Base-by-base conservation (phyloP, 2,113 vertebrate genomes). In the Neogobius melanostomus region DNA sequence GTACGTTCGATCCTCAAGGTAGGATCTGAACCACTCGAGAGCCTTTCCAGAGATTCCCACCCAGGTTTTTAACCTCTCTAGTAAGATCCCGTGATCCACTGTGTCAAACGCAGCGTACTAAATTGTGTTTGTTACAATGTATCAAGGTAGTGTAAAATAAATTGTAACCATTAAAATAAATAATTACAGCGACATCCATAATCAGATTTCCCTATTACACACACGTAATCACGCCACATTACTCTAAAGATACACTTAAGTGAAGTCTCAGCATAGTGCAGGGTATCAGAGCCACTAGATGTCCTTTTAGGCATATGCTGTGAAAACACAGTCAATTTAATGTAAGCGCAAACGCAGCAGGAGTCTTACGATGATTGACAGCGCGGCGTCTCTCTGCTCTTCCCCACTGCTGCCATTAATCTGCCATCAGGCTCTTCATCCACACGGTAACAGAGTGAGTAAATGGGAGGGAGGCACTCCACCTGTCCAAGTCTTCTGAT, bases 371-470 rank as follows among this genome's bases (percentile, higher is more conserved):
- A 59, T 72, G 59, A 50, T 4, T 65, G 56, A 71, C 68, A 72
- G 52, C 64, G 68, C 15, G 10, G 8, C 70, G 36, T 28, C 42
- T 61, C 61, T 46, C 65, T 56, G 72, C 52, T 52, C 15, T 28
- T 66, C 63, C 16, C 43, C 46, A 57, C 28, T 3, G 21, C 67
- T 21, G 69, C 53, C 72, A 66, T 80, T 73, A 73, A 64, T 79
- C 75, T 67, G 72, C 66, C 59, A 45, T 73, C 49, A 48, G 28
- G 73, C 48, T 52, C 51, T 79, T 67, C 75, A 81, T 73, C 48
- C 8, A 6, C 66, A 59, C 51, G 77, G 69, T 61, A 75, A 52
- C 50, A 63, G 64, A 66, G 47, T 59, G 66, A 75, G 76, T 67
- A 16, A 70, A 46, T 44, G 5, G 10, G 21, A 57, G 12, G 49